phyloP scores from a whole-genome alignment of 2,113 vertebrate genomes.

The Sinosuthora webbiana region DNA sequence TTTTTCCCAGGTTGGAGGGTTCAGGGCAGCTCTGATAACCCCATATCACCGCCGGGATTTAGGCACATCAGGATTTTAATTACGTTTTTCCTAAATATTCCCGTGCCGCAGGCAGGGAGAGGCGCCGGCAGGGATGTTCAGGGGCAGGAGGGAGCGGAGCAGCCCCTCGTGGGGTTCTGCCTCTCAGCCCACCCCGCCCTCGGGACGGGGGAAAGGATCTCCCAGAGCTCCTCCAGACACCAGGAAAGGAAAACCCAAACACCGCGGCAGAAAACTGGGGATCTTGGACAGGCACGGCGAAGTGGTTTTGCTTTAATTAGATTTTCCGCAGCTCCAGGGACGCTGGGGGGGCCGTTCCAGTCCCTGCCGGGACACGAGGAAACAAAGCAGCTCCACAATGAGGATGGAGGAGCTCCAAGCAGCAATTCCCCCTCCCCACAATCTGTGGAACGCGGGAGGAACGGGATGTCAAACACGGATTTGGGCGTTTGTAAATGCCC shows the following conservation, averaged over 20 bases:
- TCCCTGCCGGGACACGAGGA: not conserved
- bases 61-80: not conserved
- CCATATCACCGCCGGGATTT: not conserved
- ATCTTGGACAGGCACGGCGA: not conserved
- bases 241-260: not conserved
- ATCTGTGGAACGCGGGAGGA: not conserved
- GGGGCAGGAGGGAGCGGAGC: too few relatives aligned
- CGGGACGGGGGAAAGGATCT: accelerated
- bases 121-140: too few relatives aligned
- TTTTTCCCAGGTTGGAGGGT: not conserved
- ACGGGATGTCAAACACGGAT: not conserved
- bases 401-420: not conserved
- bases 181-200: not conserved
- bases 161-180: too few relatives aligned
- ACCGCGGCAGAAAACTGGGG: not conserved
- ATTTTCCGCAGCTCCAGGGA: slow-evolving; percentile 29
- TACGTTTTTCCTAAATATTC: not conserved
- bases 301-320: slow-evolving; percentile 55
- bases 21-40: not conserved
- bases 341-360: not conserved
- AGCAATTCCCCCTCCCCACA: not conserved
- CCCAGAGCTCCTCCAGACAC: not conserved
- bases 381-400: not conserved
- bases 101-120: accelerated
- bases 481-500: not conserved